These are phyloP conservation scores for Benthosema pterotum DNA, from an alignment of 2,797 vertebrate genomes.

Conservation along the genomic window DNA sequence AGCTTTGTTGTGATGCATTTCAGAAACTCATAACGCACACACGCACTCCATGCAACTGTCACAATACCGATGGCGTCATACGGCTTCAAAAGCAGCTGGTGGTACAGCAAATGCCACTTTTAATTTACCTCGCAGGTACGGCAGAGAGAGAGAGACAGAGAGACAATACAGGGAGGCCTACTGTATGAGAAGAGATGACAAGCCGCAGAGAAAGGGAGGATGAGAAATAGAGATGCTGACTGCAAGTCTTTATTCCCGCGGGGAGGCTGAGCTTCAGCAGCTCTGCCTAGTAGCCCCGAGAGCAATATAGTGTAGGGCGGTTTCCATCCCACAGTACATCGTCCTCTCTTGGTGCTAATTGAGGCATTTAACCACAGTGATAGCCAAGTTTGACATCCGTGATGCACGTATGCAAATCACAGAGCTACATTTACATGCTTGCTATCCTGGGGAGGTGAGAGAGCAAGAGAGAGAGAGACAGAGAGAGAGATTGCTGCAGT, in stretches of 20 bases:
- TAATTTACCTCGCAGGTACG: conserved; percentile 44
- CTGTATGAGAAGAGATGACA: conserved; percentile 4
- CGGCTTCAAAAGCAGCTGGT: conserved; percentile 60
- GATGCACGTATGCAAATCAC: conserved; percentile 15
- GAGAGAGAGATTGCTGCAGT: conserved; percentile 13
- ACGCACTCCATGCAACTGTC: conserved; percentile 14
- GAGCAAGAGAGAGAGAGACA: not conserved
- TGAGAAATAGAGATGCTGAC: conserved; percentile 14
- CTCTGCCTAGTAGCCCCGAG: conserved; percentile 20
- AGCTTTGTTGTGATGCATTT: too few species aligned
- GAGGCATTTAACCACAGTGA: conserved; percentile 41
- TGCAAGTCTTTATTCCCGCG: conserved; percentile 39
- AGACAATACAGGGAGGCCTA: conserved; percentile 20
- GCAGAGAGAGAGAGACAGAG: conserved; percentile 15
- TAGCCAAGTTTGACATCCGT: conserved; percentile 27
- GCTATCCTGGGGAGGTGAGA: conserved; percentile 5
- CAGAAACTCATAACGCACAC: too few species aligned
- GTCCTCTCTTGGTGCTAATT: conserved; percentile 33
- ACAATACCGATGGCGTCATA: conserved; percentile 49
- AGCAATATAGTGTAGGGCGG: conserved; percentile 10
- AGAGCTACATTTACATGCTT: not conserved
- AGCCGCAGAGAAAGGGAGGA: not conserved
- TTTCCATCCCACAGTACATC: not conserved
- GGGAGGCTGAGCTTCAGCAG: conserved; percentile 30
- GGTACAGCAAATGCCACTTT: conserved; percentile 44